Evolutionary conservation across 1,140 invertebrate species (phyloP).

Genomic region (Eriocheir sinensis): DNA sequence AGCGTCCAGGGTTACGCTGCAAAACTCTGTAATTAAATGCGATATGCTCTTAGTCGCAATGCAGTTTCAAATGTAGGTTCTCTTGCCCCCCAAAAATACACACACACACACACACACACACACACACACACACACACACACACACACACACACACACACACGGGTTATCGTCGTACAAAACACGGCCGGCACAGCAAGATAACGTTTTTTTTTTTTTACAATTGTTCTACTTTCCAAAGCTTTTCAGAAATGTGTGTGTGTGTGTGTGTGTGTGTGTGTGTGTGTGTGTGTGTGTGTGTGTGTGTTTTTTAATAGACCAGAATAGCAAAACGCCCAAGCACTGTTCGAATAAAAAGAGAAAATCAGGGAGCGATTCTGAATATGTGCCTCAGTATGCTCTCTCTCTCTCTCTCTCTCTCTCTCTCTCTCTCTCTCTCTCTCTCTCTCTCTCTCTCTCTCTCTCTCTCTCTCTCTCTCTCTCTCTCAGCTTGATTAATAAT

Average conservation of each 20-base stretch:
- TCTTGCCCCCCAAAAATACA: background rate
- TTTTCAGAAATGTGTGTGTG: no score
- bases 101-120: conserved; percentile 40
- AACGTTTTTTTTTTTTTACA: background rate
- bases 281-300: conserved; percentile 22
- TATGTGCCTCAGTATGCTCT: background rate
- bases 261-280: background rate
- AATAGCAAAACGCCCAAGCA: background rate
- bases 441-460: background rate
- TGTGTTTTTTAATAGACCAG: background rate
- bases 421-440: background rate
- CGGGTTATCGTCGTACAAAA: background rate
- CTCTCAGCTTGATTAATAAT: background rate
- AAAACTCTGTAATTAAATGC: no score
- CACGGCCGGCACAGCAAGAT: background rate
- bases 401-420: conserved; percentile 5
- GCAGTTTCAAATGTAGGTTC: no score
- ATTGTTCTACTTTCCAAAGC: no score
- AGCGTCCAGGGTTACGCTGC: no score
- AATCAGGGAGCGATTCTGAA: no score
- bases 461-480: background rate
- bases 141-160: conserved; percentile 37
- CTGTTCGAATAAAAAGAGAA: background rate
- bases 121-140: conserved; percentile 39
- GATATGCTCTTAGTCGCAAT: no score